Conservation (phyloP, 92 coral and sea anemone genomes). For the Palythoa grandiflora region DNA sequence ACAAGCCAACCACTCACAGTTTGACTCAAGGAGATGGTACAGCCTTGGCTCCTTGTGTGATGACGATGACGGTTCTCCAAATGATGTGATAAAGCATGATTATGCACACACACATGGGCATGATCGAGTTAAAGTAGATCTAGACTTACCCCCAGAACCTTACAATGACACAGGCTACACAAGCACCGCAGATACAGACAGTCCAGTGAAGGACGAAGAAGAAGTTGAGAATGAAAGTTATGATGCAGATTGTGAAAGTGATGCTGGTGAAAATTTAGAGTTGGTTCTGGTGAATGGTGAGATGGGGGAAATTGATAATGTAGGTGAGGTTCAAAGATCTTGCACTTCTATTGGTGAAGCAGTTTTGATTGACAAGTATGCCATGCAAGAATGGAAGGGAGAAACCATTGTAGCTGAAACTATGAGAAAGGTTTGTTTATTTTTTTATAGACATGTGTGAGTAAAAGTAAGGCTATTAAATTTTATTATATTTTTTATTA, state of each 20-base stretch:
- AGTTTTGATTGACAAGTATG: conserved; percentile 31
- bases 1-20: conserved; percentile 16
- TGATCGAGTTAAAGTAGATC: conserved; percentile 5
- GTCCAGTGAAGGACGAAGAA: conserved; percentile 24
- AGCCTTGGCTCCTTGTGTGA: conserved; percentile 47
- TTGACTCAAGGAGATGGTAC: conserved; percentile 44
- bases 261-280: neutral
- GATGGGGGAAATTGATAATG: neutral
- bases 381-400: conserved; percentile 41
- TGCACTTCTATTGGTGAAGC: conserved; percentile 33
- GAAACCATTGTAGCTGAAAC: conserved; percentile 19
- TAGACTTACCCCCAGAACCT: conserved; percentile 13
- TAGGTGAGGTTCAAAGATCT: conserved; percentile 7
- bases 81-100: conserved; percentile 40
- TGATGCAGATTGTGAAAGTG: conserved; percentile 39
- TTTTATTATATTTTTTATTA: too few relatives aligned
- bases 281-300: neutral
- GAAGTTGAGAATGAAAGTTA: conserved; percentile 28
- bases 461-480: neutral
- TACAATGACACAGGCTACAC: conserved; percentile 43
- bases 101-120: conserved; percentile 42
- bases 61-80: conserved; percentile 25
- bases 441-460: neutral
- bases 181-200: conserved; percentile 36
- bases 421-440: conserved; percentile 43